These are phyloP conservation scores for Hydrocynus forskahlii DNA, from an alignment of 2,797 vertebrate genomes.

Conservation along the genomic window DNA sequence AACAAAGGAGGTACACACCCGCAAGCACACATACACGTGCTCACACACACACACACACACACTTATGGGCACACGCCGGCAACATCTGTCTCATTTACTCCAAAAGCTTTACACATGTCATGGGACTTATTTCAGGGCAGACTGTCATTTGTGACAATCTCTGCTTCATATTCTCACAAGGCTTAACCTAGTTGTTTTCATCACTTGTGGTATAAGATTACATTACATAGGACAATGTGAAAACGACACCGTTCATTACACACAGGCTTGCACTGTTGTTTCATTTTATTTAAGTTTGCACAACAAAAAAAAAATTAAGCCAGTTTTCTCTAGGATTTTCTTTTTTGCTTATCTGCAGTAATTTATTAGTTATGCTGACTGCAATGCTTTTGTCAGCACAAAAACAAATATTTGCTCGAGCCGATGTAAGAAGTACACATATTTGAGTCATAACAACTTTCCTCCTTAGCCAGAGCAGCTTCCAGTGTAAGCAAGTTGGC, in stretches of 20 bases:
- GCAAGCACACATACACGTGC: not conserved
- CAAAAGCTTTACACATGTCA: constrained; percentile 10
- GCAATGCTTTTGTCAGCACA: too few relatives aligned
- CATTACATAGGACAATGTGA: not conserved
- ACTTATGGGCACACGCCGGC: not conserved
- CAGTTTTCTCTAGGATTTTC: too few relatives aligned
- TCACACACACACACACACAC: constrained; percentile 1
- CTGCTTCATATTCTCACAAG: not conserved
- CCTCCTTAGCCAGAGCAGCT: too few relatives aligned
- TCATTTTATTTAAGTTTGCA: too few relatives aligned
- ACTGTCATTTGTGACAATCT: not conserved
- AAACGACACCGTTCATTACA: not conserved
- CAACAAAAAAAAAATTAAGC: too few relatives aligned
- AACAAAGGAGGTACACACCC: constrained; percentile 88
- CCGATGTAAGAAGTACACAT: too few relatives aligned
- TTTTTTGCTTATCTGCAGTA: too few relatives aligned
- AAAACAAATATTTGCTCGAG: too few relatives aligned
- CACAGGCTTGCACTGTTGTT: not conserved
- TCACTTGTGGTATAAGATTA: not conserved
- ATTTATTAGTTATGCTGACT: too few relatives aligned
- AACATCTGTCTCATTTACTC: constrained; percentile 10
- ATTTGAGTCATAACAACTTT: too few relatives aligned
- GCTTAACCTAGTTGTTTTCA: not conserved
- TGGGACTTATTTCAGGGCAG: not conserved
- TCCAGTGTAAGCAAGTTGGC: too few relatives aligned